phyloP scores from a whole-genome alignment of 2,113 vertebrate species.

The Nothocercus nigrocapillus region DNA sequence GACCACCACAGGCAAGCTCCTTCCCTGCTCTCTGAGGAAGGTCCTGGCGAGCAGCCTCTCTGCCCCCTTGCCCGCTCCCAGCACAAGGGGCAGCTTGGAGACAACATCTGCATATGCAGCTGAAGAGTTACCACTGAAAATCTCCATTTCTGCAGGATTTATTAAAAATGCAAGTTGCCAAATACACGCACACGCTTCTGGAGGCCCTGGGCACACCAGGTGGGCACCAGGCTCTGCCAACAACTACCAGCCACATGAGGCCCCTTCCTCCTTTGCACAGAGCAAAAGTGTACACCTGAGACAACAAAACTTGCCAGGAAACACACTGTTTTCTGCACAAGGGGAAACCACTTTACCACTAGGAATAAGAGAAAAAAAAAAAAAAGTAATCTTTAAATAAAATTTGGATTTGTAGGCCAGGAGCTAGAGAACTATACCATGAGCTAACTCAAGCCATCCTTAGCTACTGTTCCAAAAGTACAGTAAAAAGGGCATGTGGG shows the following conservation, averaged over 20 bases:
- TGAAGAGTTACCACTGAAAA: neutral
- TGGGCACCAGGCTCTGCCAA: neutral
- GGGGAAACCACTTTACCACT: neutral
- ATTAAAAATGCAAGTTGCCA: neutral
- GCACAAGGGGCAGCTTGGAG: neutral
- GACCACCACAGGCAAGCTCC: neutral
- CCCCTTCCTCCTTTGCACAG: neutral
- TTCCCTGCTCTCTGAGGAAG: neutral
- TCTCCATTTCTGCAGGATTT: neutral
- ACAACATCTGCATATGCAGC: fast-evolving
- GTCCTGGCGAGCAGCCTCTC: neutral
- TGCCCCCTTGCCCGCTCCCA: neutral
- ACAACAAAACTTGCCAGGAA: neutral
- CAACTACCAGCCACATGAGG: fast-evolving
- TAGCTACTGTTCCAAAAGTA: constrained; percentile 20
- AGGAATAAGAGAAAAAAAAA: neutral
- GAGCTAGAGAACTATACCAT: neutral
- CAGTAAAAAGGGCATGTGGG: neutral
- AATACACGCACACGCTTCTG: fast-evolving
- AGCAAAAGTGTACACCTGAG: neutral
- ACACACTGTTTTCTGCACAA: neutral
- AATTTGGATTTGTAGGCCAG: neutral
- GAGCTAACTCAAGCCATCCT: constrained; percentile 38
- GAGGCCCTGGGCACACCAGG: neutral
- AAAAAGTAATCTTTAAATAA: neutral